Percentiles rank a stretch among this genome's conserved stretches.
phyloP scores from a whole-genome alignment of 35 echinoderm and acorn worm species.

The Anneissia japonica region DNA sequence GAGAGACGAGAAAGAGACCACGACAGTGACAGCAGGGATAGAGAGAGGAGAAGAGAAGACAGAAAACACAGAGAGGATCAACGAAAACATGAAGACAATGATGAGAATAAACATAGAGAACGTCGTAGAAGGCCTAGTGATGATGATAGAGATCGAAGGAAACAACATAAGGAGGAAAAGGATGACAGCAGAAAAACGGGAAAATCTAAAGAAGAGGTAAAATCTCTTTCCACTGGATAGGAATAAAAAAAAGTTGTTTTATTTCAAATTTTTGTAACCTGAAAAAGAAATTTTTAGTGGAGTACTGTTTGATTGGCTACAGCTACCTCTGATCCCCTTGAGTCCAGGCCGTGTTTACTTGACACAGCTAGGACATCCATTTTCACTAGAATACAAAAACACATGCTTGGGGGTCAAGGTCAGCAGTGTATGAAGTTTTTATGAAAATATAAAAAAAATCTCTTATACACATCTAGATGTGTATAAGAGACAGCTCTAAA shows the following conservation, averaged over 20 bases:
- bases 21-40: background rate
- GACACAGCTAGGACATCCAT: background rate
- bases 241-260: background rate
- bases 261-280: background rate
- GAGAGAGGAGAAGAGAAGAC: constrained; percentile 1
- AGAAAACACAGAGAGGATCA: background rate
- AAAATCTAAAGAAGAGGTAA: constrained; percentile 9
- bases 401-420: too few relatives aligned
- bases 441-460: too few relatives aligned
- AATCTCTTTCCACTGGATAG: background rate
- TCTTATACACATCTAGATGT: too few relatives aligned
- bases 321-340: background rate
- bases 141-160: background rate
- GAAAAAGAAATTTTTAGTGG: background rate
- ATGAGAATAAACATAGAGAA: background rate
- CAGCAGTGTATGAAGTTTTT: too few relatives aligned
- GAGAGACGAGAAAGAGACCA: background rate
- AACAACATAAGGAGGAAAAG: background rate
- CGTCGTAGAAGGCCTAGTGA: constrained; percentile 7
- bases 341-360: background rate
- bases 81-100: background rate
- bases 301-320: background rate
- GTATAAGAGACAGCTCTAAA: too few relatives aligned
- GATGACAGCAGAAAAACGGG: background rate
- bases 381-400: background rate